Conservation (phyloP, 2,888 invertebrate genomes). For the Phymatocera aterrima region DNA sequence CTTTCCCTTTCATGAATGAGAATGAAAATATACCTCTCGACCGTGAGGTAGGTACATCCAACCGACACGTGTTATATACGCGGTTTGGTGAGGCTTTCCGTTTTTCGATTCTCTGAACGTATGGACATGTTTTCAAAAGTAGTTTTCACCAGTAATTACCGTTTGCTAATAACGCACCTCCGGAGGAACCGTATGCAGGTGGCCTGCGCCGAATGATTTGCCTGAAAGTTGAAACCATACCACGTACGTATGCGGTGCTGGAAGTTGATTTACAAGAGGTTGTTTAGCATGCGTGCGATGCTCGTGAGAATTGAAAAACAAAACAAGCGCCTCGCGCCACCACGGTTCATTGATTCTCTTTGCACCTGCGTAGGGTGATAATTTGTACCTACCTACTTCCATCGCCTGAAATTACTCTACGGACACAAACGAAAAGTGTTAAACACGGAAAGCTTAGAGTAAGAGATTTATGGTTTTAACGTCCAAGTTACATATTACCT, state of each 20-base stretch:
- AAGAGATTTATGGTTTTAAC: slow-evolving; percentile 32
- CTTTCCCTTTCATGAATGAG: too few species aligned
- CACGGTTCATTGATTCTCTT: slow-evolving; percentile 38
- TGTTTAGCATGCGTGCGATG: slow-evolving; percentile 39
- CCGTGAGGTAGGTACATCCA: too few species aligned
- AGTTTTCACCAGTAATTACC: background rate
- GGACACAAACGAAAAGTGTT: slow-evolving; percentile 39
- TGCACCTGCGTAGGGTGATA: slow-evolving; percentile 39
- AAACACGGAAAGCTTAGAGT: slow-evolving; percentile 33
- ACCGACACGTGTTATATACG: too few species aligned
- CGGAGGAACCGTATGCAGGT: background rate
- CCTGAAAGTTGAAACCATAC: background rate
- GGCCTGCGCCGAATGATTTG: background rate
- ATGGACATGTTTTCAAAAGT: background rate
- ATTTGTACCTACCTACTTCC: slow-evolving; percentile 36
- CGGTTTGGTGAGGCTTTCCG: background rate
- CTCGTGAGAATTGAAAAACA: slow-evolving; percentile 43
- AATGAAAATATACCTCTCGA: too few species aligned
- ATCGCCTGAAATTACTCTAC: slow-evolving; percentile 4
- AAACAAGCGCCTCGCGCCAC: slow-evolving; percentile 15
- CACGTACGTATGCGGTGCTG: background rate
- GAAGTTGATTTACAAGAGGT: slow-evolving; percentile 39
- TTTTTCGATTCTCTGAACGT: background rate
- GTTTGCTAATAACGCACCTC: background rate
- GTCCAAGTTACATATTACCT: background rate